phyloP scores from a whole-genome alignment of 35 echinoderm and acorn worm species.

The Anneissia japonica region DNA sequence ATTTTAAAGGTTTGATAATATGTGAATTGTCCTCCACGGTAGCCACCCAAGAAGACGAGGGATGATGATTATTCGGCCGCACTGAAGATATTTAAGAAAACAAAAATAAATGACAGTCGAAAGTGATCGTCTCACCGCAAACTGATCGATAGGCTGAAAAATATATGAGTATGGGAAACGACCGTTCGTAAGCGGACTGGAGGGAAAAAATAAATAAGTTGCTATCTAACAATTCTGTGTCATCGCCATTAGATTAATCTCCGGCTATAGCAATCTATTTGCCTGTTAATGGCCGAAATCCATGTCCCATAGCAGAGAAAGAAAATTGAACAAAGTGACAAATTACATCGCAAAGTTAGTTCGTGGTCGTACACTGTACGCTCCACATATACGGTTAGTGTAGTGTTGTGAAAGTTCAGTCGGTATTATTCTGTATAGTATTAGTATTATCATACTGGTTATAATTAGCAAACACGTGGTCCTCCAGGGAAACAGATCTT shows the following conservation, averaged over 20 bases:
- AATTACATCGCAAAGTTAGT: not conserved
- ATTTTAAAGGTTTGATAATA: no score
- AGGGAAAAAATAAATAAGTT: not conserved
- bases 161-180: not conserved
- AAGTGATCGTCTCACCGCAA: not conserved
- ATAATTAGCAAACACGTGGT: not conserved
- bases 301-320: not conserved
- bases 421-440: not conserved
- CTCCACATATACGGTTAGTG: not conserved
- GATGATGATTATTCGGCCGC: not conserved
- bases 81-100: not conserved
- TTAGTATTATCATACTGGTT: not conserved
- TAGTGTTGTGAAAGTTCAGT: not conserved
- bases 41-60: not conserved
- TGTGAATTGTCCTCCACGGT: not conserved
- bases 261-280: not conserved
- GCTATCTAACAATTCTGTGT: not conserved
- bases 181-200: not conserved
- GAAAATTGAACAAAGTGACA: not conserved
- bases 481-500: not conserved
- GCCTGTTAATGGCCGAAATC: not conserved
- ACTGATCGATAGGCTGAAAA: not conserved
- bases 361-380: not conserved
- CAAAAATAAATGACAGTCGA: not conserved
- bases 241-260: not conserved